A percentile compares a stretch with the other conserved stretches of the same genome.
phyloP scores from a whole-genome alignment of 92 coral and sea anemone genomes.

The Heteractis magnifica region DNA sequence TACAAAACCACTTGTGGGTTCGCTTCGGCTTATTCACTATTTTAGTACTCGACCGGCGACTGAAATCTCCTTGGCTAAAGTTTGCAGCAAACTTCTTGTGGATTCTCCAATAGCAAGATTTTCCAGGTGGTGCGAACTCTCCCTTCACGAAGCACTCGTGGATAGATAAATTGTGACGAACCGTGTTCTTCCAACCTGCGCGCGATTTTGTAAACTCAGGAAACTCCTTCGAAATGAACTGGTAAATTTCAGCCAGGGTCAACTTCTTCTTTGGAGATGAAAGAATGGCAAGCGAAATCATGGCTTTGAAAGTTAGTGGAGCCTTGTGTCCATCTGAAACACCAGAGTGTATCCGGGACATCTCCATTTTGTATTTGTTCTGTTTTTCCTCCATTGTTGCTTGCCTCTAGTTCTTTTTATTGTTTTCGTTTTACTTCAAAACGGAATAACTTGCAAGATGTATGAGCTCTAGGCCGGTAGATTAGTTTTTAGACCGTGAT shows the following conservation, averaged over 20 bases:
- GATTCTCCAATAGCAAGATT: conserved; percentile 78
- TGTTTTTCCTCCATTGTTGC: not conserved
- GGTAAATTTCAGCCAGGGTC: conserved; percentile 74
- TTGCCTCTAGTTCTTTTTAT: not conserved
- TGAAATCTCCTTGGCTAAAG: conserved; percentile 34
- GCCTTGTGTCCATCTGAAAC: conserved; percentile 16
- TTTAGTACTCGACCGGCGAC: not conserved
- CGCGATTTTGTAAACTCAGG: conserved; percentile 64
- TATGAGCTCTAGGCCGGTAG: not conserved
- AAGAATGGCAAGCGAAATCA: conserved; percentile 75
- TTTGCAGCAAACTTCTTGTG: conserved; percentile 66
- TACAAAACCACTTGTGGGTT: not conserved
- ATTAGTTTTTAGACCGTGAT: not conserved
- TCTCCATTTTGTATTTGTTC: not conserved
- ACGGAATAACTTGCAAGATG: not conserved
- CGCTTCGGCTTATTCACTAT: not conserved
- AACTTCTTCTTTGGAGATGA: conserved; percentile 56
- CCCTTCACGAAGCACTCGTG: conserved; percentile 90
- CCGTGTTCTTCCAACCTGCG: conserved; percentile 94
- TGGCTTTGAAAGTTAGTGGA: conserved; percentile 73
- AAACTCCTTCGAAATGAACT: conserved; percentile 59
- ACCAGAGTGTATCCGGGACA: too few relatives aligned
- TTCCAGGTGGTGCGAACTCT: conserved; percentile 59
- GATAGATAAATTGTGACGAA: conserved; percentile 85
- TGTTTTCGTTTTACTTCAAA: not conserved